Base-by-base conservation (phyloP, 2,113 vertebrate species). In the Rhinogobius similis region DNA sequence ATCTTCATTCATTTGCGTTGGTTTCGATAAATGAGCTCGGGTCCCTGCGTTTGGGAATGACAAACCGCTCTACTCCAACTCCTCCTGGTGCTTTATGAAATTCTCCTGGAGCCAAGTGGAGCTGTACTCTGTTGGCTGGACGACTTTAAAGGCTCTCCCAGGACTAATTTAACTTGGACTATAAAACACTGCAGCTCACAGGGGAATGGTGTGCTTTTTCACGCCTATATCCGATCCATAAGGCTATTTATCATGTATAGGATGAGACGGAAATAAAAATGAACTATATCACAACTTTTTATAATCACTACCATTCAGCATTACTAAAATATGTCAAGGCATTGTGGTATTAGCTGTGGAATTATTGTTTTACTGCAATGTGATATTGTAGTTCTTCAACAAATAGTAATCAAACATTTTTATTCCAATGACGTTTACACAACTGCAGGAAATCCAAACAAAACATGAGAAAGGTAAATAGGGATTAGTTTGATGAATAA, bases 121-220 rank as follows among this genome's bases (percentile, higher is more conserved):
- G 55, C 48, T 70, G 23, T 52, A 55, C 43, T 67, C 70, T 79
- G 29, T 68, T 74, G 74, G 41, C 65, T 74, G 70, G 43, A 36
- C 43, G 50, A 70, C 55, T 76, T 75, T 52, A 74, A 82, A 84
- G 62, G 65, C 70, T 38, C 73, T 52, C 38, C 1, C 62, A 21
- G 69, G 62, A 46, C 50, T 56, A n/a, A 66, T 81, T 83, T 82
- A 48, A 32, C 81, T 77, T 69, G 73, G 72, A 70, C 70, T 62
- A 56, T 65, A 72, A 76, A 76, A 70, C 24, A 73, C 29, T 44
- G 56, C 26, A 59, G 78, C 67, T 55, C 67, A 64, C 55, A 75
- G 38, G 59, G 32, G 69, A 67, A 24, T 5, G 36, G 56, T 69
- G 62, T 39, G 78, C 39, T 64, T 63, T 50, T 23, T 23, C 29